Evolutionary conservation across 30 jellyfish, hydroid and myxozoan genomes (phyloP).

Genomic region (Mastigias papua): DNA sequence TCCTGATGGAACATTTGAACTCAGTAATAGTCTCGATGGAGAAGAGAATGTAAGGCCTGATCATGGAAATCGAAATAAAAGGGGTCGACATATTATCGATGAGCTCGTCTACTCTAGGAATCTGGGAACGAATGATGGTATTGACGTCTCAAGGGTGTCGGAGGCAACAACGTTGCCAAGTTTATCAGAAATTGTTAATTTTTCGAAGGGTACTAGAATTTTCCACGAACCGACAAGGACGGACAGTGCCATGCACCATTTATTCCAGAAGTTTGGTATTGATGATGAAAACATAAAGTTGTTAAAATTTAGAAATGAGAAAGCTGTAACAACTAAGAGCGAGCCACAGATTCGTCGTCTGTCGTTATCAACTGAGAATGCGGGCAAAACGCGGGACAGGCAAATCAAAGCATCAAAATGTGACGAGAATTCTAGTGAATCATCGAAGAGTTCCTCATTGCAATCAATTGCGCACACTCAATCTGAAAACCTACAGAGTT

Average conservation of each 20-base stretch:
- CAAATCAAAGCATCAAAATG: background rate
- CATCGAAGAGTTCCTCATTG: background rate
- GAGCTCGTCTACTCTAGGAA: slow-evolving; percentile 1
- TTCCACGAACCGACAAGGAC: slow-evolving; percentile 25
- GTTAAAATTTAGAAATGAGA: background rate
- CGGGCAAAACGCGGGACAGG: background rate
- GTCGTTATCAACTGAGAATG: background rate
- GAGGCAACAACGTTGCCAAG: slow-evolving; percentile 54
- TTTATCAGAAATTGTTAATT: slow-evolving; percentile 47
- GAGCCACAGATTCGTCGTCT: background rate
- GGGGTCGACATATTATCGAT: slow-evolving; percentile 12
- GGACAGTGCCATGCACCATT: background rate
- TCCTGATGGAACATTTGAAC: slow-evolving; percentile 7
- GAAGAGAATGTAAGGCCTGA: slow-evolving; percentile 29
- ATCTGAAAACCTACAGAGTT: background rate
- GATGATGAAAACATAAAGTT: background rate
- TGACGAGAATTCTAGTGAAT: background rate
- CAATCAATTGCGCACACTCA: background rate
- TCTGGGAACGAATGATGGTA: slow-evolving; percentile 11
- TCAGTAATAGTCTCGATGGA: slow-evolving; percentile 4
- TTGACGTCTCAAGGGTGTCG: background rate
- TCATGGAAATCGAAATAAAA: slow-evolving; percentile 15
- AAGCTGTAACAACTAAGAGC: background rate
- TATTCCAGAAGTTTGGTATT: slow-evolving; percentile 37
- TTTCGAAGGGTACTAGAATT: slow-evolving; percentile 26